Base-by-base conservation (phyloP, 2,888 invertebrate species). In the Rhyacophila evoluta region DNA sequence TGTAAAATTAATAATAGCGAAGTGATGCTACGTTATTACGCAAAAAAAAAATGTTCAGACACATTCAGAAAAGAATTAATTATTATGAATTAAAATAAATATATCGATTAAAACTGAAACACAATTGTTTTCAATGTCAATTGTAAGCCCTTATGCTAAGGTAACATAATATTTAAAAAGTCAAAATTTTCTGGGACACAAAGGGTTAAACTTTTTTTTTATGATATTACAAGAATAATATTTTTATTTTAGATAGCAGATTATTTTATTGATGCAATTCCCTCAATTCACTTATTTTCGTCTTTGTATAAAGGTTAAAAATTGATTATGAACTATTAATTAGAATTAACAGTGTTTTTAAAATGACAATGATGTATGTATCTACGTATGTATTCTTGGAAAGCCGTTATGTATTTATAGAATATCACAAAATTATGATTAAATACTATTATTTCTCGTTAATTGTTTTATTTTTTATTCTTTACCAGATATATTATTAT, bases 371-470 rank as follows among this genome's bases (percentile, higher is more conserved):
- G 55, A 55, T 55, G 55, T 55, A 55, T 55, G 81, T 80, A 78
- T 78, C 74, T 76, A 72, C 78, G 81, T 81, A 72, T 75, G 81
- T 81, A 80, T 79, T 80, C 76, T 72, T 79, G 72, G 69, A 71
- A 79, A 72, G 77, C 78, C 81, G 81, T 81, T 80, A 79, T 80
- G 79, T 80, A 82, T 80, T 82, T 82, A 80, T 82, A 79, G 80
- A 82, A 72, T 82, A 80, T 80, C 80, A 81, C 78, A 80, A 81
- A 74, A 80, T 72, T 79, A 79, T 80, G 80, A 82, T 80, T 80
- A 82, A 82, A 82, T 80, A 80, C 72, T 82, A 81, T 81, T 80
- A 82, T 82, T 82, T 82, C 82, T 82, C 82, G 77, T 79, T 79
- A 77, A 77, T 80, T 79, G 80, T 82, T 82, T 82, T 36, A 80